Percentiles rank a stretch among this genome's conserved stretches.
phyloP scores from a whole-genome alignment of 2,113 vertebrate genomes.

The Desmodus rotundus region DNA sequence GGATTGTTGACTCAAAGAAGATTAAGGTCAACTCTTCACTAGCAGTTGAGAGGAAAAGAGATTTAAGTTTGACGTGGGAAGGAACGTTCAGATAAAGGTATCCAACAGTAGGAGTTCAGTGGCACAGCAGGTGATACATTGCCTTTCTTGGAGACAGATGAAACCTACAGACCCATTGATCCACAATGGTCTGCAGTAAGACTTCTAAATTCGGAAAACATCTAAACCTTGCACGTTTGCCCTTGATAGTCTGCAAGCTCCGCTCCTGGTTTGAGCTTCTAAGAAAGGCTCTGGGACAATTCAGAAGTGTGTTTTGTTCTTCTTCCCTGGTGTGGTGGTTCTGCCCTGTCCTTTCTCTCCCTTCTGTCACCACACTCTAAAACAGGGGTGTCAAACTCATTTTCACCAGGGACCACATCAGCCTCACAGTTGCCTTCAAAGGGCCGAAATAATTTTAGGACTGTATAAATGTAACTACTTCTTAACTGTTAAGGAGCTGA shows the following conservation, averaged over 20 bases:
- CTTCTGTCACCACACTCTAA: not conserved
- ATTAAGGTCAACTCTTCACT: not conserved
- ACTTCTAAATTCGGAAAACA: not conserved
- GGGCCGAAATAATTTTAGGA: no score
- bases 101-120: not conserved
- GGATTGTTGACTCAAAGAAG: not conserved
- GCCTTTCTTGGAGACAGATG: not conserved
- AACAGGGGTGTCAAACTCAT: not conserved
- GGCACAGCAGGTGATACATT: not conserved
- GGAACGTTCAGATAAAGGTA: not conserved
- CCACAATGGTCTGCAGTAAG: not conserved
- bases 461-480: no score
- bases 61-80: not conserved
- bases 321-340: not conserved
- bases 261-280: not conserved
- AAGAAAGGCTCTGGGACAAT: not conserved
- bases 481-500: no score
- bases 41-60: not conserved
- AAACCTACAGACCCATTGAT: not conserved
- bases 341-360: not conserved
- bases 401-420: no score
- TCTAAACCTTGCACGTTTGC: not conserved
- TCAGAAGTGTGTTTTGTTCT: not conserved
- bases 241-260: not conserved
- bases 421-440: no score